Base-by-base conservation (phyloP, 2,888 invertebrate species). In the Drosophila vallismaia region DNA sequence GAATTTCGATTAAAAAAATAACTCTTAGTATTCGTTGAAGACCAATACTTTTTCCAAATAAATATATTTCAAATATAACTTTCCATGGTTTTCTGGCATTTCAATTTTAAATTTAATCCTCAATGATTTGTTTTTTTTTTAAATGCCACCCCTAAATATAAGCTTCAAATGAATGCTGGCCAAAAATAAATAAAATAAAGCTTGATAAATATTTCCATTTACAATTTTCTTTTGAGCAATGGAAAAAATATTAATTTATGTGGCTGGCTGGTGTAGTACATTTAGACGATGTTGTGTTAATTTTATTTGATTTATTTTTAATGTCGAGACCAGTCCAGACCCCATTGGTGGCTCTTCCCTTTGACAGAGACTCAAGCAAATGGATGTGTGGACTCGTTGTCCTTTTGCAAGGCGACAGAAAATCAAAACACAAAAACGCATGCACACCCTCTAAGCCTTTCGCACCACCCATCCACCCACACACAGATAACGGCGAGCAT, bases 331-430 rank as follows among this genome's bases (percentile, higher is more conserved):
- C 70, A 76, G 74, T 36, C 8, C 48, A 14, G 6, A 6, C 19
- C 38, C n/a, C 29, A 8, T 45, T 8, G 12, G n/a, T 19, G 54
- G 54, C 19, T 55, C 36, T 31, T 42, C 29, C 31, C 36, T 29
- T 50, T 19, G 57, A 49, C 28, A 10, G 48, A 36, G 52, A 56
- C 73, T 77, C 74, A 77, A 62, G 59, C 58, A 59, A 66, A 76
- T 60, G 72, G 54, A 72, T 51, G 71, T 57, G 55, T 28, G 55
- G 60, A 44, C 26, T 56, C 69, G 70, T 62, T 86, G 81, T 84
- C 80, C 86, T 86, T 82, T 82, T 82, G 85, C 85, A 84, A 80
- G 87, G 87, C 81, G 87, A 76, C 78, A 82, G 69, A 87, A 86
- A 86, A 86, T 82, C 87, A 86, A 70, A 82, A 81, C 71, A 86